A percentile compares a stretch with the other conserved stretches of the same genome.
Evolutionary conservation across 2,113 vertebrate genomes (phyloP).

Genomic region (Phodopus roborovskii): DNA sequence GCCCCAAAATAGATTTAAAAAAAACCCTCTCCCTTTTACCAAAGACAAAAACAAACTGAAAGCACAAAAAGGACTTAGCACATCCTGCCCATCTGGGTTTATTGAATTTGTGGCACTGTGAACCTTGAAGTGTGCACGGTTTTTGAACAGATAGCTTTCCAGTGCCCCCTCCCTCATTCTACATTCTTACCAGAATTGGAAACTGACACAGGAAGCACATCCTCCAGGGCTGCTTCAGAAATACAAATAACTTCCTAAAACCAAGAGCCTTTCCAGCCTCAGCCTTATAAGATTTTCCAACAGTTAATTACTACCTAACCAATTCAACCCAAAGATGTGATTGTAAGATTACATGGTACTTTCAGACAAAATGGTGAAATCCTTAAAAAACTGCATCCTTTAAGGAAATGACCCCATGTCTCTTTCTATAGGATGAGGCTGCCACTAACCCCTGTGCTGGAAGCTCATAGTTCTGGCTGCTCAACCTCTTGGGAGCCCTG

Average conservation of each 20-base stretch:
- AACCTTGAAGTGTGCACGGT: background rate
- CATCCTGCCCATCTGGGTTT: background rate
- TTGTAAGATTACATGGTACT: background rate
- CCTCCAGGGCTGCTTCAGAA: background rate
- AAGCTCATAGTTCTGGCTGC: background rate
- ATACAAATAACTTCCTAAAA: background rate
- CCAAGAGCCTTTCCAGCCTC: background rate
- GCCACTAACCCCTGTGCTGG: fast-evolving
- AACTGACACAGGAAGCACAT: background rate
- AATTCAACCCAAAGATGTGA: background rate
- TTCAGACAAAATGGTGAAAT: background rate
- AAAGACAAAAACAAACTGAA: slow-evolving; percentile 18
- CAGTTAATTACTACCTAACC: background rate
- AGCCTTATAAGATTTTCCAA: background rate
- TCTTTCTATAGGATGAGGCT: background rate
- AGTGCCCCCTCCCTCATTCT: background rate
- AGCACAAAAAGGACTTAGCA: background rate
- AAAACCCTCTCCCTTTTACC: background rate
- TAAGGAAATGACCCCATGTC: background rate
- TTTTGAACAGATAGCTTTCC: background rate
- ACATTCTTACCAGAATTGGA: background rate
- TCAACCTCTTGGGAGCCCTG: background rate
- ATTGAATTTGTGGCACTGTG: background rate
- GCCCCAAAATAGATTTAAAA: background rate
- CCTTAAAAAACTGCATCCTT: background rate